Conservation (phyloP, 1,140 invertebrate genomes). For the Formica exsecta region DNA sequence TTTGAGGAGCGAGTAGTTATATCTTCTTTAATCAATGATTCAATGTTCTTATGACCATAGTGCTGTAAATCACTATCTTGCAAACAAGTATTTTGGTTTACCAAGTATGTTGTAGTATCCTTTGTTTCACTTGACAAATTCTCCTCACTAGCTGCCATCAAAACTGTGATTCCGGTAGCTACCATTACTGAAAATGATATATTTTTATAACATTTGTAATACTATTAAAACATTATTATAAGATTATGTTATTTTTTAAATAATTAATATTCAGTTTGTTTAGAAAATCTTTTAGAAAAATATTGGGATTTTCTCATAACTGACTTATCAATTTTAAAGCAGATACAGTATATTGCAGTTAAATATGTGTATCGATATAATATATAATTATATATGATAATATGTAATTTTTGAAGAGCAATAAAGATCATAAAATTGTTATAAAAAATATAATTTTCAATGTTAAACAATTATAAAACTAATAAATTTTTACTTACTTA, state of each 20-base stretch:
- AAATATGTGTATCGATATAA: slow-evolving; percentile 14
- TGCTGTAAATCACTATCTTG: slow-evolving; percentile 64
- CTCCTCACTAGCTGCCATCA: slow-evolving; percentile 79
- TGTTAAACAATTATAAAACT: not conserved
- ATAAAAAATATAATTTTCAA: not conserved
- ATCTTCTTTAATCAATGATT: slow-evolving; percentile 63
- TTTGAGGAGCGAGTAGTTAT: slow-evolving; percentile 59
- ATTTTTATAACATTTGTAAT: slow-evolving; percentile 9
- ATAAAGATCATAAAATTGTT: not conserved
- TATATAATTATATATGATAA: slow-evolving; percentile 14
- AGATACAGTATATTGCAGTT: slow-evolving; percentile 3
- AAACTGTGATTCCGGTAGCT: slow-evolving; percentile 77
- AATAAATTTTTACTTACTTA: slow-evolving; percentile 66
- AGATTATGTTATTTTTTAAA: slow-evolving; percentile 53
- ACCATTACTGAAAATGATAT: slow-evolving; percentile 75
- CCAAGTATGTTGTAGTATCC: slow-evolving; percentile 58
- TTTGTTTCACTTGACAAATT: slow-evolving; percentile 72
- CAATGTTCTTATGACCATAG: slow-evolving; percentile 62
- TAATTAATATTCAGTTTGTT: slow-evolving; percentile 25
- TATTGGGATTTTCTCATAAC: slow-evolving; percentile 1
- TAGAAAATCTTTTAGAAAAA: not conserved
- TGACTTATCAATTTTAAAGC: slow-evolving; percentile 23
- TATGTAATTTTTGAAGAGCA: slow-evolving; percentile 15
- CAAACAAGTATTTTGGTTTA: slow-evolving; percentile 59
- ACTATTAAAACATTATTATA: not conserved